Evolutionary conservation across 2,888 invertebrate species (phyloP).

Genomic region (Morpho achilles): DNA sequence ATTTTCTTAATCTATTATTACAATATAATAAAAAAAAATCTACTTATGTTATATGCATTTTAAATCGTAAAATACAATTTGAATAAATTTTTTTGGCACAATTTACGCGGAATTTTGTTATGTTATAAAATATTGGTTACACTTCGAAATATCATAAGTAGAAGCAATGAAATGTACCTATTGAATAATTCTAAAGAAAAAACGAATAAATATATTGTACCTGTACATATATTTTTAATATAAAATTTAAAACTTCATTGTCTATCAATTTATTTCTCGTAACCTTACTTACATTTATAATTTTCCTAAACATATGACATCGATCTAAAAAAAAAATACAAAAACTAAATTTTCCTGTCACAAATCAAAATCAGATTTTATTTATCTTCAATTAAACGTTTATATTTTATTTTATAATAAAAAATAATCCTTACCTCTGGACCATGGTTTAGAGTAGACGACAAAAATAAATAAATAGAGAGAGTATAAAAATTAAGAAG

Average conservation of each 20-base stretch:
- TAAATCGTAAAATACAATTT: constrained; percentile 9
- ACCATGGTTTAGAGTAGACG: no score
- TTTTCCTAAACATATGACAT: no score
- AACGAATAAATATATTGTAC: constrained; percentile 40
- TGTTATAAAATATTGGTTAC: constrained; percentile 17
- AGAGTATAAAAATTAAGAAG: no score
- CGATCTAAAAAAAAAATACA: no score
- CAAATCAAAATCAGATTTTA: no score
- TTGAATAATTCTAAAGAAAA: constrained; percentile 34
- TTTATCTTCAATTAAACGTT: no score
- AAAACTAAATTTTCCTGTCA: no score
- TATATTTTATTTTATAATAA: no score
- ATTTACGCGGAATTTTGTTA: constrained; percentile 12
- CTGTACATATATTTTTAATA: constrained; percentile 64
- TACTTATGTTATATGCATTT: constrained; percentile 17
- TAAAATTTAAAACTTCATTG: constrained; percentile 36
- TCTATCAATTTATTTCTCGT: constrained; percentile 9
- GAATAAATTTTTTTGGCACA: constrained; percentile 8
- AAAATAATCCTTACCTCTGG: no score
- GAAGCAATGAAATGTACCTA: constrained; percentile 46
- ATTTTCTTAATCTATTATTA: neutral
- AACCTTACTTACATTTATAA: no score
- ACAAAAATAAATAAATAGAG: no score
- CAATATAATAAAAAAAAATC: constrained; percentile 8
- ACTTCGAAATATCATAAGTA: constrained; percentile 26